phyloP scores from a whole-genome alignment of 2,113 vertebrate genomes.

The Falcunculus frontatus region DNA sequence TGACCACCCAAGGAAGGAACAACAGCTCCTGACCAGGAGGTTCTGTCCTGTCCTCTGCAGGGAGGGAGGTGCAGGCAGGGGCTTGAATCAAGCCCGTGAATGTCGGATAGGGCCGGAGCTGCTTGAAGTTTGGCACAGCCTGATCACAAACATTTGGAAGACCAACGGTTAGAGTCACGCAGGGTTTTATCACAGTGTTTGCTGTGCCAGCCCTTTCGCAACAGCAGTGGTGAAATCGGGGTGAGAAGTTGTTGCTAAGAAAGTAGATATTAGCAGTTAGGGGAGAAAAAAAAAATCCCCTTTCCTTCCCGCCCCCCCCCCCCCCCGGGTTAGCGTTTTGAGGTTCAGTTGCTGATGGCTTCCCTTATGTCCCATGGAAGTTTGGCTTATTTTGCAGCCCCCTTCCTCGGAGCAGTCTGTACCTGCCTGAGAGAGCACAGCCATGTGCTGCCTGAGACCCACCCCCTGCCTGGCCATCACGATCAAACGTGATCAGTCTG shows the following conservation, averaged over 20 bases:
- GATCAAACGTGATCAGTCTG: neutral
- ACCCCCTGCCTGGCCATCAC: fast-evolving
- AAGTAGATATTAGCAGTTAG: neutral
- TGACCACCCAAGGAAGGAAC: neutral
- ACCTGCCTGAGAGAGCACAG: neutral
- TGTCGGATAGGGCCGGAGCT: neutral
- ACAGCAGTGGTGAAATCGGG: neutral
- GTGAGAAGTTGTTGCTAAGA: neutral
- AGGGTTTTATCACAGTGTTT: neutral
- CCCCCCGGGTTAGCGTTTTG: fast-evolving
- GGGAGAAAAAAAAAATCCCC: too few species aligned
- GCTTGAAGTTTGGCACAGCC: neutral
- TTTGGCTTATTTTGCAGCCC: neutral
- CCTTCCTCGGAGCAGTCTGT: neutral
- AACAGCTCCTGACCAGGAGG: fast-evolving
- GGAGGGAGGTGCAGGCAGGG: neutral
- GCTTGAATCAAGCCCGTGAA: neutral
- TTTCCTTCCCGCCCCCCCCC: fast-evolving
- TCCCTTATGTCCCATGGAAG: neutral
- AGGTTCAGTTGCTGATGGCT: neutral
- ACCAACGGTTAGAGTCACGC: neutral
- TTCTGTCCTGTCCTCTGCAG: neutral
- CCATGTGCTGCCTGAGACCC: neutral
- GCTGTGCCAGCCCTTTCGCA: neutral
- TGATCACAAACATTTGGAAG: neutral